Evolutionary conservation across 2,113 vertebrate genomes (phyloP).

Genomic region (Macaca fascicularis): T2T-MFA8v1.1 NC_088378.1:71340501-71341000

Average conservation of each 20-base stretch:
- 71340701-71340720: neutral
- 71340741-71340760: neutral
- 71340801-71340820: conserved; percentile 23
- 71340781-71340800: neutral
- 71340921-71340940: neutral
- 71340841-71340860: conserved; percentile 33
- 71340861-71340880: conserved; percentile 36
- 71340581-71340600: neutral
- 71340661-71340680: neutral
- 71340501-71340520: neutral
- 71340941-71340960: neutral
- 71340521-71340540: neutral
- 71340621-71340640: neutral
- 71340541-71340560: neutral
- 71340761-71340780: conserved; percentile 38
- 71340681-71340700: neutral
- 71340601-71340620: neutral
- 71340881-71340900: neutral
- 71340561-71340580: neutral
- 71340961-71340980: neutral
- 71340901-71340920: neutral
- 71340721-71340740: neutral
- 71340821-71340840: neutral
- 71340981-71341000: neutral
- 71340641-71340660: neutral